Evolutionary conservation across 1,140 invertebrate genomes (phyloP), one percentile per base, ranked within the genome.

Genomic region (Euura saliciscinereae): DNA sequence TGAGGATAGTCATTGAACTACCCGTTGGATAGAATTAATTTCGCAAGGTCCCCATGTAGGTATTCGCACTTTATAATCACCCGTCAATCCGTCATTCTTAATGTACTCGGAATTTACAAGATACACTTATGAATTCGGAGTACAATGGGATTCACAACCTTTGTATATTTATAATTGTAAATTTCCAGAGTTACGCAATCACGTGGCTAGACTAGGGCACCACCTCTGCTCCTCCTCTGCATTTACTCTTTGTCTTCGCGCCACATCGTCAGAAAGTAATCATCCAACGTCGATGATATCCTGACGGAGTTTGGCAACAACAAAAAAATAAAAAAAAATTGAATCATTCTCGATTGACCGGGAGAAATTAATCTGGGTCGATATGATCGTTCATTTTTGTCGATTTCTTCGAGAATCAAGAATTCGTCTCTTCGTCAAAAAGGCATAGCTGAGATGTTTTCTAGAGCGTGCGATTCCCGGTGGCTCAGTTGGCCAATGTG

Each of bases 391-490:
- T 28, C 28, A 28, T 28, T 28, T 28, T 28, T 28, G 28, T 28
- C 28, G 28, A 1, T 28, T 28, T 28, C 28, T 28, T 28, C 28
- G 28, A 28, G 28, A 28, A 28, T 28, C 28, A 28, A 28, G 28
- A 28, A 28, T 28, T 28, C 28, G 28, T 28, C 28, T 28, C 28
- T 28, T 28, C 28, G 28, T 28, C 28, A 28, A 28, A 28, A 28
- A 28, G 28, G 28, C 28, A 28, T n/a, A 59, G n/a, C 7, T n/a
- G 46, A n/a, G 51, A 59, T 59, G 51, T 59, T 59, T 28, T 59
- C 51, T 59, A n/a, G 51, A 59, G 51, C 51, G 51, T 59, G 51
- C 51, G 51, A 59, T 59, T 59, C 51, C 51, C 51, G 51, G 51
- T 59, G 51, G 51, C 51, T 59, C 8, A 59, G 51, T 59, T 59